Percentiles rank a stretch among this genome's conserved stretches.
These are phyloP conservation scores for Drosophila gaucha DNA, from an alignment of 2,888 invertebrate genomes.

Conservation along the genomic window DNA sequence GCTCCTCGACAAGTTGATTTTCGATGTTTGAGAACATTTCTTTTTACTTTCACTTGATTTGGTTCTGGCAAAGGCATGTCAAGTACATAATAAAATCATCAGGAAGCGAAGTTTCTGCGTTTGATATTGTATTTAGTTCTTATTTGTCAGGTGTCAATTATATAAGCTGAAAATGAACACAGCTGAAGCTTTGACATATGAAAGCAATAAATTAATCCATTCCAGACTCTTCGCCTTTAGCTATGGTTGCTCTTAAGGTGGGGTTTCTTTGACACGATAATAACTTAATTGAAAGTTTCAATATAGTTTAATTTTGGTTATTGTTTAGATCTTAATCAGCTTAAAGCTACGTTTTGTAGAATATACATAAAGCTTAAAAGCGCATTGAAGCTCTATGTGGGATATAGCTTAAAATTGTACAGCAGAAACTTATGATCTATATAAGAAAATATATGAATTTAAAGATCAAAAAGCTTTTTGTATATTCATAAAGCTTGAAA, in stretches of 20 bases:
- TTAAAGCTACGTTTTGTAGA: not conserved
- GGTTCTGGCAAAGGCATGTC: conserved; percentile 35
- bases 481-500: too few species aligned
- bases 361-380: not conserved
- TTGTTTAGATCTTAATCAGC: too few species aligned
- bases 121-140: conserved; percentile 40
- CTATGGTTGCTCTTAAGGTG: not conserved
- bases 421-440: too few species aligned
- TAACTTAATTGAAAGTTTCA: not conserved
- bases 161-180: conserved; percentile 25
- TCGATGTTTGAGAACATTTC: conserved; percentile 33
- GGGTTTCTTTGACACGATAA: not conserved
- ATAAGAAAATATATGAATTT: too few species aligned
- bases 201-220: conserved; percentile 60
- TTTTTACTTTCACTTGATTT: conserved; percentile 42
- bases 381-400: not conserved
- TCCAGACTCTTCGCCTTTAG: conserved; percentile 9
- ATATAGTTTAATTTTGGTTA: not conserved
- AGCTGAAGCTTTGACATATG: conserved; percentile 34
- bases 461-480: too few species aligned
- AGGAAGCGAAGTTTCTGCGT: conserved; percentile 35
- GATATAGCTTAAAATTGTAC: not conserved
- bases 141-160: conserved; percentile 62
- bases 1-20: conserved; percentile 59
- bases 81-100: conserved; percentile 62